phyloP scores from a whole-genome alignment of 2,888 invertebrate species.

The Mayetiola destructor region DNA sequence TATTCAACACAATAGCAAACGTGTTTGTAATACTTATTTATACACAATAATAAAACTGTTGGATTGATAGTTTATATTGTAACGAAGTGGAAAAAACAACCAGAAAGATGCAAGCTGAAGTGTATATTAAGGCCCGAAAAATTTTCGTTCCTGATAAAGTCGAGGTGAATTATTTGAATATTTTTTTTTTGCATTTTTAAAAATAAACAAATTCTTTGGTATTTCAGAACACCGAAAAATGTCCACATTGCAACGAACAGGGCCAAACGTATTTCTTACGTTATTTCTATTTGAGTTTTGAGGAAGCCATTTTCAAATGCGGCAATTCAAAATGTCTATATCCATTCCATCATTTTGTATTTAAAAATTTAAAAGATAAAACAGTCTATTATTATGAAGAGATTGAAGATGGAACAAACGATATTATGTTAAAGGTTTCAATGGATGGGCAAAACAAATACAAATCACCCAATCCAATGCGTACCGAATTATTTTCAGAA shows the following conservation, averaged over 20 bases:
- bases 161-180: too few species aligned
- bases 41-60: too few species aligned
- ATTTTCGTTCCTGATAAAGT: background rate
- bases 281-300: background rate
- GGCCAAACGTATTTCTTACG: background rate
- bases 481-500: background rate
- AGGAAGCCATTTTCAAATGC: slow-evolving; percentile 2
- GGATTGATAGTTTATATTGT: too few species aligned
- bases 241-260: background rate
- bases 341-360: background rate
- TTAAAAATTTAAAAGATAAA: background rate
- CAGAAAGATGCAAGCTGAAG: background rate
- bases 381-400: slow-evolving; percentile 3
- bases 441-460: background rate
- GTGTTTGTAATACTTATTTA: too few species aligned
- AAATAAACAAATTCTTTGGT: background rate
- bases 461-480: background rate
- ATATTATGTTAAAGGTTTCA: background rate
- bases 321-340: background rate
- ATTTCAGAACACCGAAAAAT: background rate
- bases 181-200: background rate
- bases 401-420: background rate
- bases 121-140: background rate
- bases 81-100: too few species aligned
- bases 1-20: too few species aligned